A percentile compares a stretch with the other conserved stretches of the same genome.
phyloP scores from a whole-genome alignment of 2,113 vertebrate genomes.

The Misgurnus anguillicaudatus region DNA sequence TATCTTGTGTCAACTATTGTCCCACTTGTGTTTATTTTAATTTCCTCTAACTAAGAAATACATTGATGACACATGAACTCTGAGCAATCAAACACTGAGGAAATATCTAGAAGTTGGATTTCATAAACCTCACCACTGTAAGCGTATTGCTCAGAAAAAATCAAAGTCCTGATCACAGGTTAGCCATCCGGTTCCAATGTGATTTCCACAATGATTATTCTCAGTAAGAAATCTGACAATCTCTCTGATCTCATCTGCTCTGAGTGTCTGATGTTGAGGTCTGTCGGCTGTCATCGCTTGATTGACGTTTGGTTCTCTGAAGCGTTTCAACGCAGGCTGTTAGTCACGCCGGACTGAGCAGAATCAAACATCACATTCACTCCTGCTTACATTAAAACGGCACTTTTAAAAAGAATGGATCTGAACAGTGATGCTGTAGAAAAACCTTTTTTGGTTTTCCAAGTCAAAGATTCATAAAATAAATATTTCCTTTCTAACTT shows the following conservation, averaged over 20 bases:
- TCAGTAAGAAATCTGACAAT: background rate
- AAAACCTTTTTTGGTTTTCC: too few relatives aligned
- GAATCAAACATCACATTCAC: conserved; percentile 17
- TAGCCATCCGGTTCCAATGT: background rate
- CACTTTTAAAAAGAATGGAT: too few relatives aligned
- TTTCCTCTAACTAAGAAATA: too few relatives aligned
- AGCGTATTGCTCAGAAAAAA: background rate
- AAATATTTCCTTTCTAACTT: too few relatives aligned
- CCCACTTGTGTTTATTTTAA: too few relatives aligned
- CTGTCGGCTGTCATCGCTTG: conserved; percentile 22
- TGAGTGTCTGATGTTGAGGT: background rate
- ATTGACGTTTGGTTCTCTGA: conserved; percentile 36
- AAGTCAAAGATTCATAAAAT: too few relatives aligned
- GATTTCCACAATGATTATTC: background rate
- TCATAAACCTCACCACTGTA: background rate
- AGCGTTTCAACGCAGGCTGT: conserved; percentile 35
- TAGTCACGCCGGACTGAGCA: conserved; percentile 27
- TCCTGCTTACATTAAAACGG: background rate
- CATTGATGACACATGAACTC: too few relatives aligned
- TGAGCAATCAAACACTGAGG: too few relatives aligned
- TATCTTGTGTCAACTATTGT: too few relatives aligned
- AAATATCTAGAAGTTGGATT: background rate
- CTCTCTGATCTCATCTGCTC: conserved; percentile 1
- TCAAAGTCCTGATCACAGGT: conserved; percentile 11
- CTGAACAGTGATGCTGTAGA: too few relatives aligned